A percentile compares a stretch with the other conserved stretches of the same genome.
These are phyloP conservation scores for Argopecten irradians DNA, from an alignment of 1,140 invertebrate genomes.

Conservation along the genomic window DNA sequence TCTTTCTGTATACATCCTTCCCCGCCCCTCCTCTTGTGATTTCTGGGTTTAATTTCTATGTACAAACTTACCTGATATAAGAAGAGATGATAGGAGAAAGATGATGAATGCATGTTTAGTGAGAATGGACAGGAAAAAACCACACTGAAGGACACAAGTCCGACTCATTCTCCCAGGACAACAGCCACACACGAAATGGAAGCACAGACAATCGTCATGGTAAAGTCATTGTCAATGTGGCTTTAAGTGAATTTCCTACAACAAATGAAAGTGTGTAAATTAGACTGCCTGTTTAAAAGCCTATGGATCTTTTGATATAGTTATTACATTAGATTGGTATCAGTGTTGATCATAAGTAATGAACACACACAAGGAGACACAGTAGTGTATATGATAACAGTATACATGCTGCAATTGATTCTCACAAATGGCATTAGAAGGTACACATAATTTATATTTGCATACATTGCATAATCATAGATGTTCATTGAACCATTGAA, in stretches of 20 bases:
- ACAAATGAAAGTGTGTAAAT: not conserved
- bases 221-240: slow-evolving; percentile 13
- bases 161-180: not conserved
- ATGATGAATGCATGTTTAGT: not conserved
- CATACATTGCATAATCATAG: too few species aligned
- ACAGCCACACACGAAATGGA: not conserved
- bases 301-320: not conserved
- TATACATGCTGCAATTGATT: too few species aligned
- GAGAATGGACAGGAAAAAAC: not conserved
- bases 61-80: not conserved
- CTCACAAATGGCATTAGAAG: too few species aligned
- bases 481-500: too few species aligned
- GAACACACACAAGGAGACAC: too few species aligned
- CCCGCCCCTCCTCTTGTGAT: too few species aligned
- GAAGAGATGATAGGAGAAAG: not conserved
- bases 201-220: not conserved
- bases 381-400: too few species aligned
- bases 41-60: too few species aligned
- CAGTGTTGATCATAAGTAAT: not conserved
- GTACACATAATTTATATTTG: too few species aligned
- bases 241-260: not conserved
- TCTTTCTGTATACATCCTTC: too few species aligned
- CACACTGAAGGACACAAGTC: not conserved
- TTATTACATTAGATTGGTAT: not conserved
- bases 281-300: not conserved